Base-by-base conservation (phyloP, 1,140 invertebrate species). In the Globodera rostochiensis region DNA sequence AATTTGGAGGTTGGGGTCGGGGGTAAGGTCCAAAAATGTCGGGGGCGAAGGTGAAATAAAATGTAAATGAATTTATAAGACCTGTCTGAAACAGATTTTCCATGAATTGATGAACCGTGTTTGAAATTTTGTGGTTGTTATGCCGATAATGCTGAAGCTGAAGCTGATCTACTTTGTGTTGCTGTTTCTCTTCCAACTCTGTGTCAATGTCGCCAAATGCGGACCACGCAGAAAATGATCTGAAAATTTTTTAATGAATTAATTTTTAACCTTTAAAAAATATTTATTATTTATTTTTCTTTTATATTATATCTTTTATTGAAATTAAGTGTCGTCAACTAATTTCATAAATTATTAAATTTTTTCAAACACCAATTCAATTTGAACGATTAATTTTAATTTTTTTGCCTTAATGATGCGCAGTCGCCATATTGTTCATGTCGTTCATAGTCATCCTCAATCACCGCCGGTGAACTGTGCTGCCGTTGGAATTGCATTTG, bases 121-220 rank as follows among this genome's bases (percentile, higher is more conserved):
- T 46, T 60, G 49, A 6, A 36, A 75, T 47, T n/a, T 75, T 53
- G 11, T 45, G 25, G 36, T 57, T 53, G 15, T 60, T 19, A 19
- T 11, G 11, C 11, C 5, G 57, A 60, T 6, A 11, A 60, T 60
- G 13, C n/a, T 75, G 49, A 19, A 0, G 49, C 4, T 75, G 4
- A 74, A 74, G 9, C 4, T 3, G 11, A 6, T 5, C 11, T 7
- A 9, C 11, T 53, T 53, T 53, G 50, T 53, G 4, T 60, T 60
- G 9, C 11, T 60, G 11, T 15, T 60, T 53, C 3, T 53, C 4
- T n/a, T 75, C 66, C 45, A 75, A 75, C 57, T 75, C 74, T 75
- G 50, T 75, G n/a, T 53, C 47, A 75, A 75, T 75, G 66, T 75
- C 74, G 66, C 49, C 74, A 75, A 75, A 75, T 45, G 46, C 74